Evolutionary conservation across 2,797 vertebrate genomes (phyloP).

Genomic region (Neopelma chrysocephalum): DNA sequence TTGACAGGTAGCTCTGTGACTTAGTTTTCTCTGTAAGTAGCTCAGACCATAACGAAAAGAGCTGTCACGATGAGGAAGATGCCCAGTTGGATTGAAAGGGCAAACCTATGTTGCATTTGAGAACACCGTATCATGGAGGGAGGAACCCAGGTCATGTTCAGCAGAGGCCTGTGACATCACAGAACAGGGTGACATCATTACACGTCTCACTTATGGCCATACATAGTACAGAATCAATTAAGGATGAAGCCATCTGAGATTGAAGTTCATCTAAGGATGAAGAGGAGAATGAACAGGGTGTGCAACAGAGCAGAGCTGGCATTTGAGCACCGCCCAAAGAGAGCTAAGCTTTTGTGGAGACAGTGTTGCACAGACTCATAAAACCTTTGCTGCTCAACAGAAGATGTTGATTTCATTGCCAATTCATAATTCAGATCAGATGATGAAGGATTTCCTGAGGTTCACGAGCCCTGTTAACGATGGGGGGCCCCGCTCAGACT

Average conservation of each 20-base stretch:
- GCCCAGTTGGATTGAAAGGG: neutral
- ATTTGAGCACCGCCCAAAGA: neutral
- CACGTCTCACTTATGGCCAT: neutral
- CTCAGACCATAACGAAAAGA: neutral
- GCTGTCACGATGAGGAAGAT: neutral
- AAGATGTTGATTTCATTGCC: conserved; percentile 13
- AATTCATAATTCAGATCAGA: conserved; percentile 39
- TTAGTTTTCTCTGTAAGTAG: neutral
- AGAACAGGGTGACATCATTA: neutral
- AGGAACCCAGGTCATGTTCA: neutral
- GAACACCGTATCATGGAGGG: neutral
- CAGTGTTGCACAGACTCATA: neutral
- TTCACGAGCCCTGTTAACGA: neutral
- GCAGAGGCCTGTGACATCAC: neutral
- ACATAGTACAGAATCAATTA: neutral
- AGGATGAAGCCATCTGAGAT: neutral
- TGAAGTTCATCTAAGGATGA: conserved; percentile 21
- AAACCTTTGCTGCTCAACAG: conserved; percentile 7
- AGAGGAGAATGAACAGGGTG: neutral
- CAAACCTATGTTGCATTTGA: neutral
- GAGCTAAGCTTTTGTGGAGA: neutral
- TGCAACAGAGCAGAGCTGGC: neutral
- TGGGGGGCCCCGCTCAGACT: neutral
- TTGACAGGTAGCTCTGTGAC: neutral
- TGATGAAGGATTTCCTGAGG: conserved; percentile 9